A percentile compares a stretch with the other conserved stretches of the same genome.
Evolutionary conservation across 1,140 invertebrate genomes (phyloP).

Genomic region (Dreissena polymorpha): DNA sequence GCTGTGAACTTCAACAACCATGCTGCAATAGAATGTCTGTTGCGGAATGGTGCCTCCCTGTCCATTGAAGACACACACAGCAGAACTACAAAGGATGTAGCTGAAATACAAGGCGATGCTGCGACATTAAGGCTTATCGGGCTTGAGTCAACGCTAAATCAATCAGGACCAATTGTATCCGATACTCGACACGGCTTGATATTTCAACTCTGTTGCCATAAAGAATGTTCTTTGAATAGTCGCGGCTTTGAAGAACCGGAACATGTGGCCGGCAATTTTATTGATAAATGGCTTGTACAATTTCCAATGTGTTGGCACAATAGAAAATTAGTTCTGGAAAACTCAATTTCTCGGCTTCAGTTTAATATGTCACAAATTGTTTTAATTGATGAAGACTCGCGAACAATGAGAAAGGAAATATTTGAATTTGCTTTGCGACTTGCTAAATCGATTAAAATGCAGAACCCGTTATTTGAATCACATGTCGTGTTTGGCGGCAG

Average conservation of each 20-base stretch:
- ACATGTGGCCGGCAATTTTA: neutral
- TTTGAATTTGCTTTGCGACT: neutral
- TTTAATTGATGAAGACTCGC: neutral
- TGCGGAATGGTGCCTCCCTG: neutral
- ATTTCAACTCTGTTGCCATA: neutral
- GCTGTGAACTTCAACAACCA: neutral
- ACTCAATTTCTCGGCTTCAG: neutral
- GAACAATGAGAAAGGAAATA: neutral
- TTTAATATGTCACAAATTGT: neutral
- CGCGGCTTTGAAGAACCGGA: neutral
- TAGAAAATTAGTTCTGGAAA: neutral
- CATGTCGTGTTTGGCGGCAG: neutral
- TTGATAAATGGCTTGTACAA: conserved; percentile 3
- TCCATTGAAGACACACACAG: neutral
- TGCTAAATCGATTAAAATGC: neutral
- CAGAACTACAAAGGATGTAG: neutral
- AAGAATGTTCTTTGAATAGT: no score
- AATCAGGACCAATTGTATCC: neutral
- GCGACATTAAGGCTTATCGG: neutral
- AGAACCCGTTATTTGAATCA: conserved; percentile 4
- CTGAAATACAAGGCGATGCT: neutral
- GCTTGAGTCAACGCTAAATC: neutral
- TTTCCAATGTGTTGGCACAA: neutral
- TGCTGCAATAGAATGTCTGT: conserved; percentile 3
- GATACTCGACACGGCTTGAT: neutral